phyloP scores from a whole-genome alignment of 1,140 invertebrate species.

The Bombus breviceps region DNA sequence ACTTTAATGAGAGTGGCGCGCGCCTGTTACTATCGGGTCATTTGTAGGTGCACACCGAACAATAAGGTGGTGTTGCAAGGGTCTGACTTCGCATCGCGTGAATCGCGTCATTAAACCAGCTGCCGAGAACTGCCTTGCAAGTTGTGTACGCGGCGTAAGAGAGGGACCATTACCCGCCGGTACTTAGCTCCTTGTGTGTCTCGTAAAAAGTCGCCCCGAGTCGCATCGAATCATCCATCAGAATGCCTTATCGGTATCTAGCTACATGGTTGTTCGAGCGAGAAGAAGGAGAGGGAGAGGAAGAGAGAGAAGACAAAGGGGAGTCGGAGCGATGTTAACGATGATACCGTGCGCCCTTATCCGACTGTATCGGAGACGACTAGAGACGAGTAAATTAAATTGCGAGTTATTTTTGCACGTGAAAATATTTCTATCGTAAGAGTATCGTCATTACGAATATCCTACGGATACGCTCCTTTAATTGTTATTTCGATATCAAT shows the following conservation, averaged over 20 bases:
- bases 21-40: conserved; percentile 54
- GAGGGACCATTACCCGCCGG: conserved; percentile 21
- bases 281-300: too few relatives aligned
- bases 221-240: conserved; percentile 38
- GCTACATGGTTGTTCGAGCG: not conserved
- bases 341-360: conserved; percentile 21
- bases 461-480: too few relatives aligned
- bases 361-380: not conserved
- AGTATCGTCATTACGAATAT: too few relatives aligned
- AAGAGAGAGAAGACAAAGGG: not conserved
- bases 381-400: conserved; percentile 16
- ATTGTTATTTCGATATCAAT: too few relatives aligned
- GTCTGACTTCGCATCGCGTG: conserved; percentile 61
- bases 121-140: conserved; percentile 13
- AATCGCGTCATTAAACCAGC: conserved; percentile 62
- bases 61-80: conserved; percentile 44
- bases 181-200: conserved; percentile 14
- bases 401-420: too few relatives aligned
- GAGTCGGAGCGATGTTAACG: conserved; percentile 9
- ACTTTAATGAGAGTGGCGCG: conserved; percentile 66
- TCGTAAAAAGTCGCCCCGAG: conserved; percentile 48
- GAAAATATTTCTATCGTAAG: not conserved
- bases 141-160: conserved; percentile 30
- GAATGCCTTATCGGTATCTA: conserved; percentile 11
- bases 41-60: conserved; percentile 49